phyloP scores from a whole-genome alignment of 2,888 invertebrate species.

The Rhamnusium bicolor region DNA sequence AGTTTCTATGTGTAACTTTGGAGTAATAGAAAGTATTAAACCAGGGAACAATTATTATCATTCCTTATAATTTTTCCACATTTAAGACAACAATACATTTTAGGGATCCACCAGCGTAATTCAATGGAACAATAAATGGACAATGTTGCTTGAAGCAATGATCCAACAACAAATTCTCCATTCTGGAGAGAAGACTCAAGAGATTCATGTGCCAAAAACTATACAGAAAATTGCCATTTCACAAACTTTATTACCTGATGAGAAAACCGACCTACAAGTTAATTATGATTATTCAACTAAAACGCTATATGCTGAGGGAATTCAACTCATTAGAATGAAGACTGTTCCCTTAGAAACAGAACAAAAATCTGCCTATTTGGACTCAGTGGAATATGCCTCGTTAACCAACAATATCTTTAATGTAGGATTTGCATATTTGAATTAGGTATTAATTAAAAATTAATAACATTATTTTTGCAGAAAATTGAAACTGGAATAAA shows the following conservation, averaged over 20 bases:
- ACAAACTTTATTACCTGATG: slow-evolving; percentile 57
- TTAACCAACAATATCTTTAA: slow-evolving; percentile 51
- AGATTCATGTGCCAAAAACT: slow-evolving; percentile 80
- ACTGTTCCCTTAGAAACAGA: slow-evolving; percentile 57
- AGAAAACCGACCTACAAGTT: slow-evolving; percentile 60
- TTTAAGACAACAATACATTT: slow-evolving; percentile 15
- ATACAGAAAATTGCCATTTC: slow-evolving; percentile 73
- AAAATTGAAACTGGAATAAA: slow-evolving; percentile 65
- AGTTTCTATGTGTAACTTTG: too few species aligned
- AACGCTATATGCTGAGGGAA: slow-evolving; percentile 61
- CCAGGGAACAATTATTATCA: too few species aligned
- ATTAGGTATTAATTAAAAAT: background rate
- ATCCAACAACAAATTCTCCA: slow-evolving; percentile 84
- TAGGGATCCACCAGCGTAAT: slow-evolving; percentile 59
- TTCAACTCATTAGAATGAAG: slow-evolving; percentile 64
- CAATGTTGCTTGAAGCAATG: slow-evolving; percentile 91
- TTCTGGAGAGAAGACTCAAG: slow-evolving; percentile 76
- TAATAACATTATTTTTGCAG: slow-evolving; percentile 55
- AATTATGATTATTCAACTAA: slow-evolving; percentile 64
- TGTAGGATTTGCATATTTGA: slow-evolving; percentile 49
- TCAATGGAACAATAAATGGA: slow-evolving; percentile 79
- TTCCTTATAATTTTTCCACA: background rate
- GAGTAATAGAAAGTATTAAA: too few species aligned
- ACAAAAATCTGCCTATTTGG: slow-evolving; percentile 58
- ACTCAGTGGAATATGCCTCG: slow-evolving; percentile 63